Conservation (phyloP, 2,888 invertebrate species). For the Leptopilina drosophilae region DNA sequence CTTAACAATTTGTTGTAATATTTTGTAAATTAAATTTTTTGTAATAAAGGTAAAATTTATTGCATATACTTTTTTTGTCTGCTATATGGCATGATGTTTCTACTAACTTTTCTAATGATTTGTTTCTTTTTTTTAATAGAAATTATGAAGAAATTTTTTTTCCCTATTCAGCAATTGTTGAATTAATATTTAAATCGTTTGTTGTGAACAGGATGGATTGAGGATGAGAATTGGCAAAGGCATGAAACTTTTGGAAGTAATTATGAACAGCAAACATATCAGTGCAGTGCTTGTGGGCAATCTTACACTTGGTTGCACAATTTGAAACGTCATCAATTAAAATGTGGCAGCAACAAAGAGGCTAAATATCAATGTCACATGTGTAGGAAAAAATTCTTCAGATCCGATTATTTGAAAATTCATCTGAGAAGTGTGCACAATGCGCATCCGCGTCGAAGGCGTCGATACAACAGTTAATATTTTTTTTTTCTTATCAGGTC, state of each 20-base stretch:
- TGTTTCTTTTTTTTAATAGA: not conserved
- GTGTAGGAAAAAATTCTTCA: constrained; percentile 77
- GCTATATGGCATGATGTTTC: too few relatives aligned
- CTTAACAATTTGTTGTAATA: not conserved
- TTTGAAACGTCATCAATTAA: constrained; percentile 69
- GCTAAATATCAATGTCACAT: constrained; percentile 90
- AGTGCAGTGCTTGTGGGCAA: constrained; percentile 67
- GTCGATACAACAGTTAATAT: not conserved
- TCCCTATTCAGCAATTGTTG: not conserved
- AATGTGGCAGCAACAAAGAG: constrained; percentile 83
- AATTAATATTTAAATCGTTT: not conserved
- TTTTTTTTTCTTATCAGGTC: not conserved
- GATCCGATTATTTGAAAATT: constrained; percentile 60
- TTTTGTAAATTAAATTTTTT: not conserved
- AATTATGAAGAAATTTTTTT: not conserved
- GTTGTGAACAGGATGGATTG: constrained; percentile 13
- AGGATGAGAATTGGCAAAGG: not conserved
- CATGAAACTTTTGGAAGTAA: not conserved
- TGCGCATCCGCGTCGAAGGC: not conserved
- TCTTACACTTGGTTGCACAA: constrained; percentile 73
- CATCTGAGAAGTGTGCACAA: constrained; percentile 55
- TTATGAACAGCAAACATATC: constrained; percentile 69
- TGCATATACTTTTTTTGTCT: not conserved
- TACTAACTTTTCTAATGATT: not conserved
- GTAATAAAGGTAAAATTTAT: not conserved